Conservation (phyloP, 2,797 vertebrate genomes). For the Ispidina picta region DNA sequence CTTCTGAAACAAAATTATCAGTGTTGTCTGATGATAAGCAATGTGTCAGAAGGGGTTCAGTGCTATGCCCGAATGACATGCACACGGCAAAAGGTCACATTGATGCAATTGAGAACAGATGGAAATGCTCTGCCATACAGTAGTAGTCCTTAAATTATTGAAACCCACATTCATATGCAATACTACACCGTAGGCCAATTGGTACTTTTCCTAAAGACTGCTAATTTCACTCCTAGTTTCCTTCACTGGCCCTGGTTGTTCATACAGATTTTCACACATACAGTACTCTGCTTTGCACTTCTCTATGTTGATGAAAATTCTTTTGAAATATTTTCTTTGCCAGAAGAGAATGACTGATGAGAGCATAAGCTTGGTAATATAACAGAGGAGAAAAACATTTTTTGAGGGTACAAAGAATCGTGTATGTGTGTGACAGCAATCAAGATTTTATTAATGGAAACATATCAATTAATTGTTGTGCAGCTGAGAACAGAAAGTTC, state of each 20-base stretch:
- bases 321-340: not conserved
- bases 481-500: not conserved
- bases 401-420: not conserved
- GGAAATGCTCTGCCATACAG: not conserved
- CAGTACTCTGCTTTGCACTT: not conserved
- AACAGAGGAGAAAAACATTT: not conserved
- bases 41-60: not conserved
- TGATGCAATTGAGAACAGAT: not conserved
- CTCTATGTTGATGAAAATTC: not conserved
- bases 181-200: not conserved
- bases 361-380: not conserved
- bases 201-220: not conserved
- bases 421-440: not conserved
- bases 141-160: not conserved
- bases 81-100: fast-evolving
- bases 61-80: not conserved
- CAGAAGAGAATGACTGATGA: not conserved
- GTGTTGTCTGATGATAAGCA: fast-evolving
- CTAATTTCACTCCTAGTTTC: not conserved
- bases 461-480: not conserved
- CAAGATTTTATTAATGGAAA: not conserved
- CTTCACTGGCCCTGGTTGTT: not conserved
- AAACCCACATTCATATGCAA: not conserved
- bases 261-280: not conserved
- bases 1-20: not conserved